Evolutionary conservation across 2,797 vertebrate genomes (phyloP), one percentile per base, ranked within the genome.

Genomic region (Capromys pilorides): DNA sequence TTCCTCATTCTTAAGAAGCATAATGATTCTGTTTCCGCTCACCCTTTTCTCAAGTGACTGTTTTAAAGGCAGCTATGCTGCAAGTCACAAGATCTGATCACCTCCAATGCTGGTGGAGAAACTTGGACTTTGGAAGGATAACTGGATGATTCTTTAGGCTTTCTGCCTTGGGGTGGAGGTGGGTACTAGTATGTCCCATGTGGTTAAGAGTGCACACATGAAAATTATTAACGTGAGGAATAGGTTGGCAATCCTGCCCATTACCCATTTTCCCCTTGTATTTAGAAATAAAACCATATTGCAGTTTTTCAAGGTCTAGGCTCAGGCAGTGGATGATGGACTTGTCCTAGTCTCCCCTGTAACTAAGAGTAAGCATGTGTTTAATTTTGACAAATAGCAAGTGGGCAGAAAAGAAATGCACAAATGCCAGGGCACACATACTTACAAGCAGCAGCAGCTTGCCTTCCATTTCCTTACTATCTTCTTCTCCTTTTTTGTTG

Each of bases 351-450:
- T 33, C 39, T 93, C n/a, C 12, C n/a, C 86, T 39, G 18, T 57
- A 84, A 80, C 36, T 84, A 49, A 64, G n/a, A 7, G 2, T 33
- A 67, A 51, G 10, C 11, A 24, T 7, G 45, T 86, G 61, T 49
- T 94, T 57, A 49, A 88, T 90, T 84, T 91, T 75, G 54, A 64
- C 31, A 75, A 91, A 79, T 33, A 61, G 1, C 26, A 88, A 73
- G 12, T 39, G 49, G 28, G 0, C 22, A 84, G 80, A 83, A 88
- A 88, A 88, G 54, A 86, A 86, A 7, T 12, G 51, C 49, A 22
- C 22, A 57, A 62, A 36, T 33, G 18, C 8, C 13, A 39, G 77
- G 75, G 6, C 9, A 54, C 3, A 18, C 73, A 21, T n/a, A n/a
- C n/a, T 24, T 88, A 83, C 57, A 80, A 54, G 39, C 81, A n/a